Percentiles rank a stretch among this genome's conserved stretches.
phyloP scores from a whole-genome alignment of 1,140 invertebrate species.

The Hypothenemus hampei region DNA sequence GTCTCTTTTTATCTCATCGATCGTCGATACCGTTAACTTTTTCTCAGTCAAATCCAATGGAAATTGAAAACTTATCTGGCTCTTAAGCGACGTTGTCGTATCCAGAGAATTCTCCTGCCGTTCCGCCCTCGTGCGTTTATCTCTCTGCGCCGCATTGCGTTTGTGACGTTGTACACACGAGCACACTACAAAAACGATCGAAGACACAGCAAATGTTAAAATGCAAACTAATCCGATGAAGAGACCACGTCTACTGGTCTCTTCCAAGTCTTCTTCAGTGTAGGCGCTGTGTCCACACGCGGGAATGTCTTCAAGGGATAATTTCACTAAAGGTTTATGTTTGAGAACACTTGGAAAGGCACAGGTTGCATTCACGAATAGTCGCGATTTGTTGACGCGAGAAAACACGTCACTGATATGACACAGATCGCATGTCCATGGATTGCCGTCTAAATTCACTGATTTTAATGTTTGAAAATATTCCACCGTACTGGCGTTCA shows the following conservation, averaged over 20 bases:
- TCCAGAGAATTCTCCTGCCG: conserved; percentile 30
- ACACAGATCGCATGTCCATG: conserved; percentile 63
- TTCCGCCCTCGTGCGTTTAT: conserved; percentile 34
- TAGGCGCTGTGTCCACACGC: conserved; percentile 31
- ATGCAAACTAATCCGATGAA: conserved; percentile 37
- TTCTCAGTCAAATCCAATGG: conserved; percentile 43
- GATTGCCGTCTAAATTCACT: conserved; percentile 55
- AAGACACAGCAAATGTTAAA: conserved; percentile 38
- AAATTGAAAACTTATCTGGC: conserved; percentile 46
- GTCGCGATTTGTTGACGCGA: conserved; percentile 44
- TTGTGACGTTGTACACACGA: conserved; percentile 38
- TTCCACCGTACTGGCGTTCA: conserved; percentile 53
- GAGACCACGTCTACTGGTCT: conserved; percentile 30
- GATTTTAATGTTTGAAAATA: conserved; percentile 51
- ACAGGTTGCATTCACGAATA: conserved; percentile 38
- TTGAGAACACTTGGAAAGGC: conserved; percentile 37
- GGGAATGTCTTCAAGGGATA: conserved; percentile 36
- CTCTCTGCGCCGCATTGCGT: conserved; percentile 14
- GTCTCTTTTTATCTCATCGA: conserved; percentile 43
- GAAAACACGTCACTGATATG: conserved; percentile 49
- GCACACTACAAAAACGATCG: conserved; percentile 40
- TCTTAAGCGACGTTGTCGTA: conserved; percentile 40
- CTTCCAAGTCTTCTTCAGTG: conserved; percentile 11
- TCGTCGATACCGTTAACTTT: conserved; percentile 42
- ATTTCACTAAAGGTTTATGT: conserved; percentile 31